Evolutionary conservation across 2,797 vertebrate species (phyloP).

Genomic region (Spheniscus humboldti): DNA sequence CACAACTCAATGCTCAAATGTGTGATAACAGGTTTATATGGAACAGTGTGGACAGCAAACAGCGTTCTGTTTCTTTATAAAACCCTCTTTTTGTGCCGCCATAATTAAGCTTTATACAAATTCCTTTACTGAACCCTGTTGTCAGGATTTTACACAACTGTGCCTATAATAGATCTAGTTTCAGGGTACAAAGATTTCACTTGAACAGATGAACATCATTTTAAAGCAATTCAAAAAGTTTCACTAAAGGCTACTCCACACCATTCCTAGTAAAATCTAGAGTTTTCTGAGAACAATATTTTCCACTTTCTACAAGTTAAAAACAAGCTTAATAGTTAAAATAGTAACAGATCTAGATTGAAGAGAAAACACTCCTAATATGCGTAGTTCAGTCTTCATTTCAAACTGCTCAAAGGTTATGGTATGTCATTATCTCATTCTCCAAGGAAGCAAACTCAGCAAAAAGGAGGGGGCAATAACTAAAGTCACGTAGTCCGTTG

Average conservation of each 20-base stretch:
- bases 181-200: not conserved
- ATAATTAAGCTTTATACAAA: not conserved
- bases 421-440: not conserved
- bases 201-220: not conserved
- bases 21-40: rapidly evolving
- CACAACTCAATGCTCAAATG: rapidly evolving
- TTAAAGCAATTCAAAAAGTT: not conserved
- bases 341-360: not conserved
- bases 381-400: not conserved
- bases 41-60: not conserved
- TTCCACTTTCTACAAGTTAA: not conserved
- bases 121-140: not conserved
- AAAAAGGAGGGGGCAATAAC: not conserved
- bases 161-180: not conserved
- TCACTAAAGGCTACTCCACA: not conserved
- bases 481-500: not conserved
- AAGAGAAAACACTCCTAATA: not conserved
- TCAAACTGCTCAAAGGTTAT: not conserved
- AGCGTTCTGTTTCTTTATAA: not conserved
- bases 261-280: not conserved
- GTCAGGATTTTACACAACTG: not conserved
- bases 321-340: not conserved
- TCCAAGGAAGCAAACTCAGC: not conserved
- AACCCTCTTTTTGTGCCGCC: not conserved
- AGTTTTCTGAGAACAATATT: not conserved